Evolutionary conservation across 2,888 invertebrate genomes (phyloP).

Genomic region (Ganaspis brasiliensis): DNA sequence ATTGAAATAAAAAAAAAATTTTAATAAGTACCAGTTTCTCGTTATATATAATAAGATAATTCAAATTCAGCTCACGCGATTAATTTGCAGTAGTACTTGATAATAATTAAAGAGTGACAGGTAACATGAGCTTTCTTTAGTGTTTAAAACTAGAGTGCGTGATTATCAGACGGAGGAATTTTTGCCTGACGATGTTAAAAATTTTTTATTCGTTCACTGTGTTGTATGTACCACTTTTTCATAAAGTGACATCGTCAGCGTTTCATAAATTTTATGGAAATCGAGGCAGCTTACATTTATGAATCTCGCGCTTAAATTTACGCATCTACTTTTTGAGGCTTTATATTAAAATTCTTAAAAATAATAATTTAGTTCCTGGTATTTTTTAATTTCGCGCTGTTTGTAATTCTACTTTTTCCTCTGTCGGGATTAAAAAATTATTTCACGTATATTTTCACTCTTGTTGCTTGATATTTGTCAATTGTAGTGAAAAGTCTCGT

Average conservation of each 20-base stretch:
- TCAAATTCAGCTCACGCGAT: conserved; percentile 16
- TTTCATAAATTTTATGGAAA: conserved; percentile 18
- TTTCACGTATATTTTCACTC: too few species aligned
- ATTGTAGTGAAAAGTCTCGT: too few species aligned
- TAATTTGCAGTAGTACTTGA: conserved; percentile 24
- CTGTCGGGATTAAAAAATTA: too few species aligned
- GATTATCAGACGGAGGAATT: conserved; percentile 34
- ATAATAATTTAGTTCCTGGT: background rate
- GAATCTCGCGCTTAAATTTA: conserved; percentile 2
- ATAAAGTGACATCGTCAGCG: conserved; percentile 28
- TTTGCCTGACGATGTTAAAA: conserved; percentile 37
- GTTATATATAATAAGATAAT: background rate
- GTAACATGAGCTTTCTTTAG: conserved; percentile 20
- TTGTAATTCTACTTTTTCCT: background rate
- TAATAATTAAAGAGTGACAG: conserved; percentile 36
- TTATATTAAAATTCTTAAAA: background rate
- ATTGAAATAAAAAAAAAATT: background rate
- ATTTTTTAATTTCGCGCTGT: background rate
- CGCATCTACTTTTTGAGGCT: background rate
- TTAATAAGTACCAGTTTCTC: too few species aligned
- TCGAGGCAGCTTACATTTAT: conserved; percentile 22
- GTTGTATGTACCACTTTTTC: conserved; percentile 33
- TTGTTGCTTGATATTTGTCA: too few species aligned
- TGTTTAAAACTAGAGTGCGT: conserved; percentile 33
- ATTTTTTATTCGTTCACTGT: conserved; percentile 23